phyloP scores from a whole-genome alignment of 2,888 invertebrate species.

The Odontocerum albicorne region DNA sequence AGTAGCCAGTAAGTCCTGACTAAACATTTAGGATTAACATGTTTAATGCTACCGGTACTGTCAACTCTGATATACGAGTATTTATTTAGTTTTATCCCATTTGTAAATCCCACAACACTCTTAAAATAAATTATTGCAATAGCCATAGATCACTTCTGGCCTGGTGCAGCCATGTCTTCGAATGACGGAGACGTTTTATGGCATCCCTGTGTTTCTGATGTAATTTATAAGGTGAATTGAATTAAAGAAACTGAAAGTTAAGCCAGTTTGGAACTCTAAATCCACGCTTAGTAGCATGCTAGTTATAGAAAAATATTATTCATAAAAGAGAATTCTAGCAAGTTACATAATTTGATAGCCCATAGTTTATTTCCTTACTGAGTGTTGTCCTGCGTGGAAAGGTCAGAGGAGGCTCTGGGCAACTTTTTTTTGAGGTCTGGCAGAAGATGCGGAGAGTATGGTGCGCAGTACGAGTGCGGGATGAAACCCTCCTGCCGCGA shows the following conservation, averaged over 20 bases:
- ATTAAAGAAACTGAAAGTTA: not conserved
- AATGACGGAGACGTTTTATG: no score
- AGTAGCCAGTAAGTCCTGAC: no score
- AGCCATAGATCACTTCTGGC: no score
- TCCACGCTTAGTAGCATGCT: not conserved
- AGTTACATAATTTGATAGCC: not conserved
- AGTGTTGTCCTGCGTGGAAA: slow-evolving; percentile 61
- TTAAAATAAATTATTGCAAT: no score
- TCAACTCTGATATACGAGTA: no score
- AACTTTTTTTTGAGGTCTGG: slow-evolving; percentile 88
- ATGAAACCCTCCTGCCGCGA: slow-evolving; percentile 92
- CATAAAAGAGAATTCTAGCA: not conserved
- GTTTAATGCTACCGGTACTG: no score
- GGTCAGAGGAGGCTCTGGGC: slow-evolving; percentile 64
- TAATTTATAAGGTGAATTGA: no score
- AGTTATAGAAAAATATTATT: not conserved
- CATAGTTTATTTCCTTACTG: slow-evolving; percentile 47
- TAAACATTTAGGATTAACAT: no score
- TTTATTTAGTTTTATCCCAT: no score
- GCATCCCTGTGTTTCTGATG: no score
- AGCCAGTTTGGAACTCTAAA: not conserved
- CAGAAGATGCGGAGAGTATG: slow-evolving; percentile 71
- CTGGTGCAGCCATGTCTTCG: no score
- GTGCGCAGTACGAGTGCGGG: slow-evolving; percentile 91
- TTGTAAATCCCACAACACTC: no score